Evolutionary conservation across 2,113 vertebrate species (phyloP).

Genomic region (Butastur rufipennis): DNA sequence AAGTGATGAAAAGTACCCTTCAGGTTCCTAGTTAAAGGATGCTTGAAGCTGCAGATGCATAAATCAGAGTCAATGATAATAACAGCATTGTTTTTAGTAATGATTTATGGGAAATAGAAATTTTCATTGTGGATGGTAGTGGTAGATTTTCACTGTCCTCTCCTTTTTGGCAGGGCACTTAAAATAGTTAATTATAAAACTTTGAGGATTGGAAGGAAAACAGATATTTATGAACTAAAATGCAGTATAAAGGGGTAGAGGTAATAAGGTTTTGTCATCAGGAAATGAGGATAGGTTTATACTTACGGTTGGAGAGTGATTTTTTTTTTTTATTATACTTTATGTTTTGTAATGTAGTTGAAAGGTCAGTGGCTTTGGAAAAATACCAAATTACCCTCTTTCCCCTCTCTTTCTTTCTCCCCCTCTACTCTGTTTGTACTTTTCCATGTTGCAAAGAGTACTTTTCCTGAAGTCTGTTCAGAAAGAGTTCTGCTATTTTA

Average conservation of each 20-base stretch:
- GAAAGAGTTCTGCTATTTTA: not conserved
- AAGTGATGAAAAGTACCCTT: not conserved
- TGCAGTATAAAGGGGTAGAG: not conserved
- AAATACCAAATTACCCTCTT: not conserved
- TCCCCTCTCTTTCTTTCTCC: not conserved
- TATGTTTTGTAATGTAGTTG: not conserved
- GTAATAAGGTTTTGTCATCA: not conserved
- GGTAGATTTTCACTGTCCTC: not conserved
- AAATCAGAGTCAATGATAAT: not conserved
- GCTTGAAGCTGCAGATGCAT: not conserved
- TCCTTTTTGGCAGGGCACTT: not conserved
- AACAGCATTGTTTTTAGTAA: not conserved
- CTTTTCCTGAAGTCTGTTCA: not conserved
- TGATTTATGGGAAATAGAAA: not conserved
- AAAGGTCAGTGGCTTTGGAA: not conserved
- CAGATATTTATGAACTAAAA: not conserved
- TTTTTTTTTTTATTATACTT: not conserved
- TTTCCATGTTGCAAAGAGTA: not conserved
- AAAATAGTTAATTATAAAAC: not conserved
- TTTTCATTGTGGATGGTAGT: not conserved
- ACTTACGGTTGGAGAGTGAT: not conserved
- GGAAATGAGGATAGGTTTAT: not conserved
- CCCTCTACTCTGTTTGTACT: not conserved
- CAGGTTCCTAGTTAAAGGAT: not conserved
- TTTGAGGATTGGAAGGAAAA: not conserved